Conservation (phyloP, 2,113 vertebrate genomes). For the Uropsilus gracilis region DNA sequence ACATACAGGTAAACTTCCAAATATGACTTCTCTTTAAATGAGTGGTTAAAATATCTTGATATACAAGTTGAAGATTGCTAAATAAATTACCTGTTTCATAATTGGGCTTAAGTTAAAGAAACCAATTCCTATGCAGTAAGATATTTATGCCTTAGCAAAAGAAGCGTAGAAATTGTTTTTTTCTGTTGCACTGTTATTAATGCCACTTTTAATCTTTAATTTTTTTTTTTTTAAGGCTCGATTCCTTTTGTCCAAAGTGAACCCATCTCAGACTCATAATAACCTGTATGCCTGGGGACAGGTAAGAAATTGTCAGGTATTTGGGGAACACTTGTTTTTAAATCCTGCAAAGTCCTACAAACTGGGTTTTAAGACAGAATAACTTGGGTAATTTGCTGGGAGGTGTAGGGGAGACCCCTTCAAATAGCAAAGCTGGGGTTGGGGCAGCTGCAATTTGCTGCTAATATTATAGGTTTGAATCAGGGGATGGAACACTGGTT, state of each 20-base stretch:
- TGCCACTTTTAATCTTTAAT: conserved; percentile 46
- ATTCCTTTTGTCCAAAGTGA: conserved; percentile 98
- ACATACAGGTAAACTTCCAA: neutral
- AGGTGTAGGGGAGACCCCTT: neutral
- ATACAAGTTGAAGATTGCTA: neutral
- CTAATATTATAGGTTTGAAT: no score
- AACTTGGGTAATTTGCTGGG: conserved; percentile 92
- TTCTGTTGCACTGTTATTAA: neutral
- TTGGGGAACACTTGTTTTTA: conserved; percentile 29
- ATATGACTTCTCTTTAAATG: neutral
- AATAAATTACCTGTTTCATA: neutral
- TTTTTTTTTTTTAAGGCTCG: conserved; percentile 89
- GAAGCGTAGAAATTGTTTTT: neutral
- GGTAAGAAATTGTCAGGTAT: conserved; percentile 85
- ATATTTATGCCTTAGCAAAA: neutral
- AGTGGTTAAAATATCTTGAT: neutral
- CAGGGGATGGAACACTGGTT: neutral
- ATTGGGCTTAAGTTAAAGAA: conserved; percentile 27
- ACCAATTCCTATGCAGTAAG: neutral
- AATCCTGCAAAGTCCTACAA: neutral
- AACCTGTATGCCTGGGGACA: conserved; percentile 97
- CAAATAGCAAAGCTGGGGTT: neutral
- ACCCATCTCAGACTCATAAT: conserved; percentile 99
- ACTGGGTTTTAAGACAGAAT: conserved; percentile 87
- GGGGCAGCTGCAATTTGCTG: neutral